phyloP scores from a whole-genome alignment of 2,113 vertebrate species.

The Platichthys stellatus region DNA sequence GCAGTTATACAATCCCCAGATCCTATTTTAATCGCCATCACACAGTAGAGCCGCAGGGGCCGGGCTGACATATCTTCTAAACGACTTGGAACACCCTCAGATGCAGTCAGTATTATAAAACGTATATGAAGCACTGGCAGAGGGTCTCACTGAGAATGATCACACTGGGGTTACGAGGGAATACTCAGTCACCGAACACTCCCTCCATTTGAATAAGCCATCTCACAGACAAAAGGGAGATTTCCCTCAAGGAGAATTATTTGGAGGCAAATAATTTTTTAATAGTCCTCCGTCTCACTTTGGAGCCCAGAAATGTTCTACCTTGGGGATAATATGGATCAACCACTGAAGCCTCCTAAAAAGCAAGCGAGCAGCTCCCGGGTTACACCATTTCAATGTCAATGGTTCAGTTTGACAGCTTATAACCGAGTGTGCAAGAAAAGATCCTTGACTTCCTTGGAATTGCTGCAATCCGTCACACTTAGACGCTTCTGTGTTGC shows the following conservation, averaged over 20 bases:
- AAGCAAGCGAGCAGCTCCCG: slow-evolving; percentile 47
- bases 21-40: slow-evolving; percentile 41
- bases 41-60: slow-evolving; percentile 25
- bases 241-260: slow-evolving; percentile 59
- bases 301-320: slow-evolving; percentile 52
- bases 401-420: slow-evolving; percentile 60
- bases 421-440: slow-evolving; percentile 52
- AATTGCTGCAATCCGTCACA: slow-evolving; percentile 69
- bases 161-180: slow-evolving; percentile 51
- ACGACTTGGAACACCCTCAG: slow-evolving; percentile 52
- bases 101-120: slow-evolving; percentile 33
- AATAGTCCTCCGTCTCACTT: slow-evolving; percentile 66
- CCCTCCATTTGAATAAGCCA: slow-evolving; percentile 65
- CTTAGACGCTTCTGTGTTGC: slow-evolving; percentile 51
- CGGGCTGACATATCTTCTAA: slow-evolving; percentile 45
- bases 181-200: slow-evolving; percentile 55
- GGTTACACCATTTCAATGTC: slow-evolving; percentile 34
- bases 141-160: slow-evolving; percentile 56
- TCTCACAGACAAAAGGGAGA: slow-evolving; percentile 38
- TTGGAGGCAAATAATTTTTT: slow-evolving; percentile 59
- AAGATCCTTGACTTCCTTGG: slow-evolving; percentile 63
- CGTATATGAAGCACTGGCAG: slow-evolving; percentile 41
- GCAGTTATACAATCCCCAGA: slow-evolving; percentile 36
- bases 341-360: slow-evolving; percentile 27
- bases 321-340: slow-evolving; percentile 39